A percentile compares a stretch with the other conserved stretches of the same genome.
Conservation (phyloP, 2,113 vertebrate genomes). For the Saguinus midas region DNA sequence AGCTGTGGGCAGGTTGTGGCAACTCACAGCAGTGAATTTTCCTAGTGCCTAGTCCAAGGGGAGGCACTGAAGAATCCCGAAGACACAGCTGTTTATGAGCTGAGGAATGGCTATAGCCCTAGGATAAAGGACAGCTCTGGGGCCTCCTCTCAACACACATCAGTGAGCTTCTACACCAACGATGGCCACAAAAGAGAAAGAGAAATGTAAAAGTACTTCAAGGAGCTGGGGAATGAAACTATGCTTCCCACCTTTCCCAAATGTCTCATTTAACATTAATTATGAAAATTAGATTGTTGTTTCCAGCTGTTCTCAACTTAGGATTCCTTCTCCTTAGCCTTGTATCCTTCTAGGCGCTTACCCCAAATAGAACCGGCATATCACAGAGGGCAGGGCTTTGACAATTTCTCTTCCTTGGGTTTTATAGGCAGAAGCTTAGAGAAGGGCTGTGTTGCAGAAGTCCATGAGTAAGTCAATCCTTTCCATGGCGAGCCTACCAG, state of each 20-base stretch:
- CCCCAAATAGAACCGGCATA: background rate
- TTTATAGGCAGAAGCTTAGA: background rate
- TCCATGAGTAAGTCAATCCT: background rate
- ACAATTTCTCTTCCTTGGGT: background rate
- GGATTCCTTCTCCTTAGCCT: conserved; percentile 17
- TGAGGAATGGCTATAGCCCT: background rate
- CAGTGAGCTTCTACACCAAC: background rate
- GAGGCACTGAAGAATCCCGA: background rate
- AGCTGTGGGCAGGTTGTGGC: background rate
- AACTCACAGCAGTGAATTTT: background rate
- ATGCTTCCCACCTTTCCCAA: background rate
- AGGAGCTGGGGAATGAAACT: background rate
- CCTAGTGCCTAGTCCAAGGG: background rate
- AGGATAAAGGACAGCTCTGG: background rate
- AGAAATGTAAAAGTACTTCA: background rate
- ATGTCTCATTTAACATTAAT: conserved; percentile 39
- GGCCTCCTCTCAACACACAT: background rate
- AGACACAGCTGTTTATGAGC: background rate
- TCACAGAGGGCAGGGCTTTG: background rate
- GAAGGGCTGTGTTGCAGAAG: background rate
- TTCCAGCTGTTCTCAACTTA: conserved; percentile 27
- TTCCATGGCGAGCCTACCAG: background rate
- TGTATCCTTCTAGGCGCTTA: background rate
- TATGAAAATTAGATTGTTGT: conserved; percentile 37
- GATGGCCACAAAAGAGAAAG: background rate